phyloP scores from a whole-genome alignment of 2,113 vertebrate species.

The Noturus placidus region DNA sequence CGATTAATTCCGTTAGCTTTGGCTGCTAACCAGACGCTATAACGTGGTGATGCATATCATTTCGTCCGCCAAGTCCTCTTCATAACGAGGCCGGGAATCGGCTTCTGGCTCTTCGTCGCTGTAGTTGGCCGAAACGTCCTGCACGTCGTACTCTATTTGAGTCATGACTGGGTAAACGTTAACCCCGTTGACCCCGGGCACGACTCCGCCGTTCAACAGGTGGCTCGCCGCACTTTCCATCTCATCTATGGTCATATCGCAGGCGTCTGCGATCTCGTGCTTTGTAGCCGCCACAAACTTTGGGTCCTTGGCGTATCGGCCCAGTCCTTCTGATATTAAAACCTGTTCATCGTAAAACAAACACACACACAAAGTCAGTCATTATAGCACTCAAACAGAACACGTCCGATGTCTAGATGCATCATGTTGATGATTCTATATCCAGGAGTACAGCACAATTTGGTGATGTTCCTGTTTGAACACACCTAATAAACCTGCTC shows the following conservation, averaged over 20 bases:
- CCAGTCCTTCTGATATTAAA: constrained; percentile 96
- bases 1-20: constrained; percentile 24
- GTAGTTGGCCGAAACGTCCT: constrained; percentile 88
- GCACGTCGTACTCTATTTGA: constrained; percentile 86
- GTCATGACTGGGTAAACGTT: constrained; percentile 78
- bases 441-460: background rate
- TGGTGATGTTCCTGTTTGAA: background rate
- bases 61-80: constrained; percentile 97
- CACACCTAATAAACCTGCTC: background rate
- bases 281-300: constrained; percentile 97
- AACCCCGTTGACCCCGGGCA: constrained; percentile 77
- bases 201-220: constrained; percentile 84
- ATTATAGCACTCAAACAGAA: no score
- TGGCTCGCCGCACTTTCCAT: constrained; percentile 98
- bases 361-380: background rate
- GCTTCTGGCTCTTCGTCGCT: constrained; percentile 91
- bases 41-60: constrained; percentile 99
- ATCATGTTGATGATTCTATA: background rate
- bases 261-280: constrained; percentile 95
- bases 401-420: no score
- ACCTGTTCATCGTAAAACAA: constrained; percentile 73
- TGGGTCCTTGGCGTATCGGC: constrained; percentile 93
- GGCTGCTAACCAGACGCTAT: constrained; percentile 78
- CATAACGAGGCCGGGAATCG: constrained; percentile 76
- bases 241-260: constrained; percentile 97